Percentiles rank a stretch among this genome's conserved stretches.
These are phyloP conservation scores for Cyprinodon diabolis DNA, from an alignment of 2,797 vertebrate species.

Conservation along the genomic window DNA sequence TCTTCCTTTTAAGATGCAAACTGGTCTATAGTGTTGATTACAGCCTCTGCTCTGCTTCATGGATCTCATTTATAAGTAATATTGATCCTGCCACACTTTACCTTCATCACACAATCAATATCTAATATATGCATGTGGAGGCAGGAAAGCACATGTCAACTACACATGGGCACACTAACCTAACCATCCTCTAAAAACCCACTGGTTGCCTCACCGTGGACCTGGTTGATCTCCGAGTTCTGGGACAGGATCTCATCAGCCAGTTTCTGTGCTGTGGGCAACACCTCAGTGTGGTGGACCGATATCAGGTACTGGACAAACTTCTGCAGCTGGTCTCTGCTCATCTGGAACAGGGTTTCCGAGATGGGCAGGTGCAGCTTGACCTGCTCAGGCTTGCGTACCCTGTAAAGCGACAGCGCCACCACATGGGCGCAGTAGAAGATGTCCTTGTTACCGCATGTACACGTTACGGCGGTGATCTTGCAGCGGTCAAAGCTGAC, in stretches of 20 bases:
- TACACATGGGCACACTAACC: neutral
- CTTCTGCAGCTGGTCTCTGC: slow-evolving; percentile 98
- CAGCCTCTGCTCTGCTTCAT: slow-evolving; percentile 60
- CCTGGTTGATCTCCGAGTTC: slow-evolving; percentile 99
- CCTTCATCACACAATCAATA: slow-evolving; percentile 65
- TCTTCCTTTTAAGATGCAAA: slow-evolving; percentile 57
- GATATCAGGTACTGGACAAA: slow-evolving; percentile 99
- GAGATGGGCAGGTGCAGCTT: slow-evolving; percentile 99
- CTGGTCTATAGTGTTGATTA: slow-evolving; percentile 70
- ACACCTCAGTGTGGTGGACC: slow-evolving; percentile 97
- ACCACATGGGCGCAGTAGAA: slow-evolving; percentile 99
- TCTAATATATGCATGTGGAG: slow-evolving; percentile 11
- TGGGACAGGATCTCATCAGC: slow-evolving; percentile 98
- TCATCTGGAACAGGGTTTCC: slow-evolving; percentile 99
- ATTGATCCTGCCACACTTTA: slow-evolving; percentile 71
- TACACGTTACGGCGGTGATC: slow-evolving; percentile 98
- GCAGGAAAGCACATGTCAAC: slow-evolving; percentile 9
- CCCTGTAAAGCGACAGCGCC: slow-evolving; percentile 95
- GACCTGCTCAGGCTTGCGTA: slow-evolving; percentile 97
- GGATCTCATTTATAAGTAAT: slow-evolving; percentile 68
- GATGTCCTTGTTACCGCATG: slow-evolving; percentile 99
- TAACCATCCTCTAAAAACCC: slow-evolving; percentile 12
- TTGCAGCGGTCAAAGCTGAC: slow-evolving; percentile 99
- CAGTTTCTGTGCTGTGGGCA: slow-evolving; percentile 97
- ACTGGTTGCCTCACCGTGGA: slow-evolving; percentile 90